Percentiles rank a stretch among this genome's conserved stretches.
Evolutionary conservation across 1,140 invertebrate species (phyloP).

Genomic region (Heterodera carotae): DNA sequence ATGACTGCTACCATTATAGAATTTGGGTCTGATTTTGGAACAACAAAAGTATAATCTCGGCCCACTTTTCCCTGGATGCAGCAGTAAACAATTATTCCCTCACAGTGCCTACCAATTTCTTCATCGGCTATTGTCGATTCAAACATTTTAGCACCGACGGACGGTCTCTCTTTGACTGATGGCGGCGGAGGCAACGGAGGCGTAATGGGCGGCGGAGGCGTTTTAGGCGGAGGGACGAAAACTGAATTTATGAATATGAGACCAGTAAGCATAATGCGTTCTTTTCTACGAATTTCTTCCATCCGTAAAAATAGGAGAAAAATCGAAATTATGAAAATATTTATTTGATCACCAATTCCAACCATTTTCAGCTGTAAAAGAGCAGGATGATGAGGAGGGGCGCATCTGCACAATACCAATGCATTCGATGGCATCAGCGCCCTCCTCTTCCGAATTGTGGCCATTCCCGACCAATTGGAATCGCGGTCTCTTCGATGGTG

Average conservation of each 20-base stretch:
- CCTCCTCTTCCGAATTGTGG: not conserved
- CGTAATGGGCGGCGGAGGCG: too few relatives aligned
- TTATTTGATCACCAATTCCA: not conserved
- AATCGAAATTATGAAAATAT: too few relatives aligned
- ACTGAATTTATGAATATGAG: too few relatives aligned
- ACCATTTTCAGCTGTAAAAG: not conserved
- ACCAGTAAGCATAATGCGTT: too few relatives aligned
- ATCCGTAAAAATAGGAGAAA: too few relatives aligned
- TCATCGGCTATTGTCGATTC: not conserved
- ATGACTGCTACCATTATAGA: too few relatives aligned
- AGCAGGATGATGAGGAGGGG: not conserved
- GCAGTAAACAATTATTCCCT: too few relatives aligned
- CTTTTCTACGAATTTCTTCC: too few relatives aligned
- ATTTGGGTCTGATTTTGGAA: too few relatives aligned
- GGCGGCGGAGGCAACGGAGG: too few relatives aligned
- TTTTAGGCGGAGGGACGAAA: not conserved
- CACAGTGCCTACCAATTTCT: not conserved
- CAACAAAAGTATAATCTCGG: too few relatives aligned
- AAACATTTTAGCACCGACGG: not conserved
- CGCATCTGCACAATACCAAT: not conserved
- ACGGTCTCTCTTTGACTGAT: not conserved
- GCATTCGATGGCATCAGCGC: not conserved
- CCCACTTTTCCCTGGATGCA: too few relatives aligned
- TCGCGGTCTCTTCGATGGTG: not conserved
- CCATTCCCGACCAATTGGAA: not conserved